phyloP scores from a whole-genome alignment of 2,113 vertebrate genomes.

The Beaufortia kweichowensis region DNA sequence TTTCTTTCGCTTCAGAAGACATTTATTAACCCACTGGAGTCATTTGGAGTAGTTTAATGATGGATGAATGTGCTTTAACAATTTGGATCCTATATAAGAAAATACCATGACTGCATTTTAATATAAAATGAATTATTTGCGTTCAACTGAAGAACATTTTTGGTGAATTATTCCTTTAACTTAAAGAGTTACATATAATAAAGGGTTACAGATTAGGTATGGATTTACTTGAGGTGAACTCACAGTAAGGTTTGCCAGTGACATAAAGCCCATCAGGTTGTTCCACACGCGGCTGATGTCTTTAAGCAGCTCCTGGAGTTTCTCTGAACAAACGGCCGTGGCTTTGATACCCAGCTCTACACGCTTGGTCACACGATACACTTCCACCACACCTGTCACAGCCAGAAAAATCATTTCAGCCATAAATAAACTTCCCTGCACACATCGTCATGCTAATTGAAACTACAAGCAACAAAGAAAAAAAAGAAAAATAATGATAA shows the following conservation, averaged over 20 bases:
- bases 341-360: conserved; percentile 97
- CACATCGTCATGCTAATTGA: not conserved
- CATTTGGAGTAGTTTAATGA: too few relatives aligned
- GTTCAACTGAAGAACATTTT: too few relatives aligned
- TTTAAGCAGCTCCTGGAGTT: conserved; percentile 92
- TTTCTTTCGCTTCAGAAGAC: too few relatives aligned
- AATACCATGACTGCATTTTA: too few relatives aligned
- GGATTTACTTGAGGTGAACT: conserved; percentile 58
- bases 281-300: conserved; percentile 97
- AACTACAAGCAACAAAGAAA: not conserved
- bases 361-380: conserved; percentile 91
- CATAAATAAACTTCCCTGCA: not conserved
- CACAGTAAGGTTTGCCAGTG: conserved; percentile 89
- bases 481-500: not conserved
- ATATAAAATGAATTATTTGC: too few relatives aligned
- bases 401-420: not conserved
- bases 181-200: too few relatives aligned
- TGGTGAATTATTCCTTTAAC: too few relatives aligned
- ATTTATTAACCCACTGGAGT: too few relatives aligned
- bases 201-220: too few relatives aligned
- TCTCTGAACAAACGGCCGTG: conserved; percentile 93
- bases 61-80: too few relatives aligned
- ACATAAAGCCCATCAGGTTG: conserved; percentile 98
- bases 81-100: too few relatives aligned
- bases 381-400: conserved; percentile 91